Conservation (phyloP, 2,113 vertebrate species). For the Prochilodus magdalenae region DNA sequence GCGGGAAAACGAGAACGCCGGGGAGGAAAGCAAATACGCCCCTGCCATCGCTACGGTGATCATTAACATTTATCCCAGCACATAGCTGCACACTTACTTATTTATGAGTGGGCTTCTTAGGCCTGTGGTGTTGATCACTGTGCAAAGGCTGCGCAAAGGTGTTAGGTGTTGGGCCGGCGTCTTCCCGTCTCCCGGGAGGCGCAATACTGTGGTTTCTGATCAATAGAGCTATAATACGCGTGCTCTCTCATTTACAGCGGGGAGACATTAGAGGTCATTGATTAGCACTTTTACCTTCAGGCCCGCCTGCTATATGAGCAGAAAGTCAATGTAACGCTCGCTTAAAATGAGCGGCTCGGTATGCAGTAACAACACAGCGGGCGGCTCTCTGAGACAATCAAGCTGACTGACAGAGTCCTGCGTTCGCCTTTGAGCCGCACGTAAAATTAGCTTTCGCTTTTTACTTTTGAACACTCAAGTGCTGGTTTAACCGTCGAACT, state of each 20-base stretch:
- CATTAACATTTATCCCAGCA: background rate
- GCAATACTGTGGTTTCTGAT: slow-evolving; percentile 44
- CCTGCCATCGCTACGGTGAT: background rate
- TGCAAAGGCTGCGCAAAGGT: background rate
- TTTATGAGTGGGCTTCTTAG: background rate
- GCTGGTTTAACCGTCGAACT: background rate
- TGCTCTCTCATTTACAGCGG: slow-evolving; percentile 31
- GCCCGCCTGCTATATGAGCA: slow-evolving; percentile 34
- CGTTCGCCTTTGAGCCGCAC: background rate
- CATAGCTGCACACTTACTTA: background rate
- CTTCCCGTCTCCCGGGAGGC: slow-evolving; percentile 18
- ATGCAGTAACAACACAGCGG: slow-evolving; percentile 13
- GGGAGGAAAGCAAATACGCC: background rate
- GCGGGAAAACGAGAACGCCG: background rate
- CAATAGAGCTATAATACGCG: slow-evolving; percentile 44
- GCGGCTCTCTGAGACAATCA: background rate
- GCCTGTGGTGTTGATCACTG: background rate
- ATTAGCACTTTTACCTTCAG: slow-evolving; percentile 46
- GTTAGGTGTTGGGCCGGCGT: background rate
- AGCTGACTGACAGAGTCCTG: slow-evolving; percentile 17
- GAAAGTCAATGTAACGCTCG: slow-evolving; percentile 52
- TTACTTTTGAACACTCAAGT: background rate
- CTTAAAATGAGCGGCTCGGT: slow-evolving; percentile 40
- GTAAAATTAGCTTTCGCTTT: slow-evolving; percentile 1
- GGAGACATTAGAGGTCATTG: slow-evolving; percentile 53